These are phyloP conservation scores for Phylloscopus collybita DNA, from an alignment of 2,797 vertebrate genomes.

Conservation along the genomic window DNA sequence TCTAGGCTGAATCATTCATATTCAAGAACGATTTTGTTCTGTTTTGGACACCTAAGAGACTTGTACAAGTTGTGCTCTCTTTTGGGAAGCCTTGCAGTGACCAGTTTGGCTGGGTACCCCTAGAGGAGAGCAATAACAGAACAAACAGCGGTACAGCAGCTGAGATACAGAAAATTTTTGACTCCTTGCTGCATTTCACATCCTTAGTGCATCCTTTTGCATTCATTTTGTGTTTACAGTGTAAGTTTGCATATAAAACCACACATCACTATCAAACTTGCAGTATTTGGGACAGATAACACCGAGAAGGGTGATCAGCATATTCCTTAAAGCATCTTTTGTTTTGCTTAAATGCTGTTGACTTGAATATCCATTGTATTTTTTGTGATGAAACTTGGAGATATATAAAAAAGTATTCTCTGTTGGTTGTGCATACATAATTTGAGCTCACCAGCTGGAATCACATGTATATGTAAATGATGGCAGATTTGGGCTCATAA, in stretches of 20 bases:
- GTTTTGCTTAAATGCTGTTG: neutral
- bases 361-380: slow-evolving; percentile 30
- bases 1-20: neutral
- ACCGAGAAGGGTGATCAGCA: neutral
- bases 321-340: neutral
- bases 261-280: neutral
- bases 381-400: slow-evolving; percentile 36
- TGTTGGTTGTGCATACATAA: slow-evolving; percentile 50
- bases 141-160: neutral
- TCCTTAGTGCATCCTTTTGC: neutral
- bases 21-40: neutral
- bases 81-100: neutral
- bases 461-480: slow-evolving; percentile 57
- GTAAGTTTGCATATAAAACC: neutral
- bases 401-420: slow-evolving; percentile 26
- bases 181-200: neutral
- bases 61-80: neutral
- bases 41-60: neutral
- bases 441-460: slow-evolving; percentile 60
- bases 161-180: neutral
- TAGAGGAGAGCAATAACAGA: neutral
- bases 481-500: slow-evolving; percentile 49
- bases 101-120: neutral
- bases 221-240: neutral
- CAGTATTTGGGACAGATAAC: neutral